phyloP scores from a whole-genome alignment of 2,888 invertebrate genomes.

The Pachymerium ferrugineum region DNA sequence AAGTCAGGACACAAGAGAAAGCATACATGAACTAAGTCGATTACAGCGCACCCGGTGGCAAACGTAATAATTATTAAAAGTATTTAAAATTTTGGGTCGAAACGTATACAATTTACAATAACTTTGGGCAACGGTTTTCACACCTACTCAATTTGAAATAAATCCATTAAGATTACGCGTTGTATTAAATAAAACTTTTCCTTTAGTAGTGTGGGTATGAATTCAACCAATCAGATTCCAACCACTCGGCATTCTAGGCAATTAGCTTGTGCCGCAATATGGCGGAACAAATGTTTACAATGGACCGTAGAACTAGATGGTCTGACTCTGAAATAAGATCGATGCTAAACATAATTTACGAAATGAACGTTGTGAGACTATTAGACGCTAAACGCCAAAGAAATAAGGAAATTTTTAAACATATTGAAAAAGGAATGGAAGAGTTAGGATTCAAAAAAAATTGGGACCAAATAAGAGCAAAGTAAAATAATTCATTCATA shows the following conservation, averaged over 20 bases:
- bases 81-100: too few relatives aligned
- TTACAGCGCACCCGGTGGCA: too few relatives aligned
- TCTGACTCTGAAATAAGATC: background rate
- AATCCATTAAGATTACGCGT: background rate
- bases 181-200: background rate
- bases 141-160: too few relatives aligned
- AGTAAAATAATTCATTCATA: background rate
- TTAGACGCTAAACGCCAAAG: background rate
- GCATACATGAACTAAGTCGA: too few relatives aligned
- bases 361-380: background rate
- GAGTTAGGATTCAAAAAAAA: background rate
- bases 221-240: background rate
- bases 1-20: too few relatives aligned
- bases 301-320: background rate
- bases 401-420: background rate
- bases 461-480: constrained; percentile 5
- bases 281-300: background rate
- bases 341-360: background rate
- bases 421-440: background rate
- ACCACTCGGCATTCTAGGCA: too few relatives aligned
- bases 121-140: too few relatives aligned
- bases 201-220: background rate
- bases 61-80: too few relatives aligned
- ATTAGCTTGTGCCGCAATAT: too few relatives aligned
- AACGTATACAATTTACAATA: too few relatives aligned